Conservation (phyloP, 2,113 vertebrate genomes). For the Sialia sialis region DNA sequence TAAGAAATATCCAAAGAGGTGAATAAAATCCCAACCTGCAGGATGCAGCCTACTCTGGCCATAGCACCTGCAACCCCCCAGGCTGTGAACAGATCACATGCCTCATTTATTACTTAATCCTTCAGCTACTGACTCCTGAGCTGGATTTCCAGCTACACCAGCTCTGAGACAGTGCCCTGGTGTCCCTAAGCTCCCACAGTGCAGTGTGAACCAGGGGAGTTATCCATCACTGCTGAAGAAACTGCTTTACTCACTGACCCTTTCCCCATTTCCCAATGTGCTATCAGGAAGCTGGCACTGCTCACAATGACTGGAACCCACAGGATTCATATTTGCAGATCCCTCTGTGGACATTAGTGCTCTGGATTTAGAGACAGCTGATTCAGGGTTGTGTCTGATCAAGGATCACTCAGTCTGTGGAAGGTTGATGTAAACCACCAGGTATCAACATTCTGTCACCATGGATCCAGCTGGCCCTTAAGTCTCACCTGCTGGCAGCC, state of each 20-base stretch:
- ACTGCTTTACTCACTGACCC: neutral
- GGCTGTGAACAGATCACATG: neutral
- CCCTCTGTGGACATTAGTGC: neutral
- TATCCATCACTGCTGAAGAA: neutral
- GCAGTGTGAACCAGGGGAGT: neutral
- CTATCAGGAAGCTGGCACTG: neutral
- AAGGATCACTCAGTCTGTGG: neutral
- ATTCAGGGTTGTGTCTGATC: neutral
- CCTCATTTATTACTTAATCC: conserved; percentile 19
- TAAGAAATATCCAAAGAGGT: neutral
- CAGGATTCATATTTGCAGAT: neutral
- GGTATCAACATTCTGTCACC: neutral
- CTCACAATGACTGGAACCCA: neutral
- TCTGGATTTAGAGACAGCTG: neutral
- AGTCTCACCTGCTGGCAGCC: neutral
- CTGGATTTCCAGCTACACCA: neutral
- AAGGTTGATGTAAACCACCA: neutral
- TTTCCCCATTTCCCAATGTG: neutral
- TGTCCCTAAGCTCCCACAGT: neutral
- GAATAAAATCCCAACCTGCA: neutral
- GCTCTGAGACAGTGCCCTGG: neutral
- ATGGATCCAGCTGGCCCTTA: neutral
- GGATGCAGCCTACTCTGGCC: neutral
- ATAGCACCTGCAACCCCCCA: neutral
- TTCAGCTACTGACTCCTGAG: neutral